phyloP scores from a whole-genome alignment of 2,113 vertebrate genomes.

The Gavia stellata region DNA sequence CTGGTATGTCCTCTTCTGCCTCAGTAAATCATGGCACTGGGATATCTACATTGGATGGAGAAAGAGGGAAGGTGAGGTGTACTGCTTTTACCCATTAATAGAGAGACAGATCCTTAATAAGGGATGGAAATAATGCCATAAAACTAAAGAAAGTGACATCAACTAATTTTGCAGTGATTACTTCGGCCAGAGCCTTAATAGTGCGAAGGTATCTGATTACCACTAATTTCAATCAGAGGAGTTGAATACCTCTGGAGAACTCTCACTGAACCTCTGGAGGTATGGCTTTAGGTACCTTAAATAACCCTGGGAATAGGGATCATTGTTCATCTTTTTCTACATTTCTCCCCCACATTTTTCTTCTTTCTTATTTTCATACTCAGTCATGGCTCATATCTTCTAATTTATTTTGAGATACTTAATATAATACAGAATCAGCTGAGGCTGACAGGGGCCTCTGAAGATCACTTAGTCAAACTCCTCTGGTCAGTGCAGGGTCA shows the following conservation, averaged over 20 bases:
- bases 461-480: background rate
- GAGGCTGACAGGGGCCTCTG: background rate
- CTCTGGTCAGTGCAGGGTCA: background rate
- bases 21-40: background rate
- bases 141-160: background rate
- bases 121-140: background rate
- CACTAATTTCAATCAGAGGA: background rate
- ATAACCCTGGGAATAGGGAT: background rate
- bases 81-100: background rate
- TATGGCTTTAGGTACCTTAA: background rate
- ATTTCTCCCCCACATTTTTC: background rate
- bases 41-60: background rate
- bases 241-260: background rate
- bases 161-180: background rate
- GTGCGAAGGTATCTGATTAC: background rate
- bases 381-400: background rate
- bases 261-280: too few relatives aligned
- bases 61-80: background rate
- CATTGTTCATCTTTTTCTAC: background rate
- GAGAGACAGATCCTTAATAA: background rate
- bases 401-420: background rate
- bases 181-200: background rate
- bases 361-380: background rate
- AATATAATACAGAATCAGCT: background rate
- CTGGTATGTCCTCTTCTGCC: background rate